Conservation (phyloP, 2,797 vertebrate species). For the Squalus acanthias region DNA sequence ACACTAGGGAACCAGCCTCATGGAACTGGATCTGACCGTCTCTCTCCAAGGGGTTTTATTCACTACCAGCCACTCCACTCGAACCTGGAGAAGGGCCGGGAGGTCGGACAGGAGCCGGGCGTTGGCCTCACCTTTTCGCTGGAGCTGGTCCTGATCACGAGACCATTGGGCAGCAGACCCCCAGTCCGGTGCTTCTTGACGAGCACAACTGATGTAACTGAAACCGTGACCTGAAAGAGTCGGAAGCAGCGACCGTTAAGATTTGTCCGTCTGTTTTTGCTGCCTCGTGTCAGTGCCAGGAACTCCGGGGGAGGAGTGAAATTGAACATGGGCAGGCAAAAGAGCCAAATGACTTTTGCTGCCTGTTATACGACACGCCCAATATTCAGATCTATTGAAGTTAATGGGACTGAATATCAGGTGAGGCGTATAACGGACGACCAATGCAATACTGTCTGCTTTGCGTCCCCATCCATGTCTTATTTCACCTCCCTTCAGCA, state of each 20-base stretch:
- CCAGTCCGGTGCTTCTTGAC: slow-evolving; percentile 94
- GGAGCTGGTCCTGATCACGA: slow-evolving; percentile 84
- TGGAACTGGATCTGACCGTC: neutral
- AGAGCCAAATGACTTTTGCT: neutral
- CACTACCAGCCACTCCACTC: no score
- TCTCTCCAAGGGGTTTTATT: neutral
- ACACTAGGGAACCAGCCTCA: neutral
- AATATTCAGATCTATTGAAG: no score
- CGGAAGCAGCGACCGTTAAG: neutral
- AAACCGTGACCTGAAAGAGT: slow-evolving; percentile 75
- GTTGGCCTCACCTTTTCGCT: slow-evolving; percentile 70
- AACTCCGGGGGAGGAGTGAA: neutral
- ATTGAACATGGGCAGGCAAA: neutral
- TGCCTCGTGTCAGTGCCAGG: neutral
- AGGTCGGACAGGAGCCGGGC: no score
- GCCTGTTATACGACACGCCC: neutral
- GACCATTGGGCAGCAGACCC: slow-evolving; percentile 82
- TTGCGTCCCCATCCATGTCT: no score
- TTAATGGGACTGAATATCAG: neutral
- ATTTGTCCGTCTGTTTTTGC: neutral
- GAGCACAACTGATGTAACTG: slow-evolving; percentile 78
- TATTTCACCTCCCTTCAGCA: no score
- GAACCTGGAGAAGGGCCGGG: no score
- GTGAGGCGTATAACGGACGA: no score
- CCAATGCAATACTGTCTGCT: no score